These are phyloP conservation scores for Apodemia zela DNA, from an alignment of 2,888 invertebrate species.

Conservation along the genomic window DNA sequence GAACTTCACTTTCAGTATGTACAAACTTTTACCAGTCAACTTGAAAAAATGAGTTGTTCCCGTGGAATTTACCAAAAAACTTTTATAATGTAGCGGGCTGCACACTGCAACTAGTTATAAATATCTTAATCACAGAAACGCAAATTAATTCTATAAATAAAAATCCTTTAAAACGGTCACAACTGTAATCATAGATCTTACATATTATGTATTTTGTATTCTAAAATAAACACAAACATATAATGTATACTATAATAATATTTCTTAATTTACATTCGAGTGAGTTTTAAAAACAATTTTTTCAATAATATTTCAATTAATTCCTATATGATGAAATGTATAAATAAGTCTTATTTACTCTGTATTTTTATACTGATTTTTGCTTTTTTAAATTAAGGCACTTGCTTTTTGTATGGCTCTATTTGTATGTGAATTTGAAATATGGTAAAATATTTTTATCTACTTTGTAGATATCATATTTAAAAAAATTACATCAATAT, in stretches of 20 bases:
- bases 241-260: constrained; percentile 6
- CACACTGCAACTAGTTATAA: no score
- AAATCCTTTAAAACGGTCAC: constrained; percentile 9
- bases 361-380: constrained; percentile 3
- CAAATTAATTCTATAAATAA: not conserved
- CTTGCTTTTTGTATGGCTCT: not conserved
- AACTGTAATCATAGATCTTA: constrained; percentile 16
- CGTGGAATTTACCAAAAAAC: no score
- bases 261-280: constrained; percentile 12
- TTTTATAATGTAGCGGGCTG: no score
- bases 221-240: constrained; percentile 16
- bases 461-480: constrained; percentile 12
- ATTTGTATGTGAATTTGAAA: not conserved
- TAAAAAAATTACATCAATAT: not conserved
- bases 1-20: no score
- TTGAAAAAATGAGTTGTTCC: no score
- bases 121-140: not conserved
- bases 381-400: constrained; percentile 1
- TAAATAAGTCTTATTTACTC: constrained; percentile 8
- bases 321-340: not conserved
- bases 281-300: constrained; percentile 4
- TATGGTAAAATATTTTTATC: constrained; percentile 2
- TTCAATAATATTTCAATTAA: not conserved
- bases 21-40: no score
- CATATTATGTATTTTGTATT: constrained; percentile 4